Evolutionary conservation across 1,140 invertebrate species (phyloP), one percentile per base, ranked within the genome.

Genomic region (Platyscapa corneri): DNA sequence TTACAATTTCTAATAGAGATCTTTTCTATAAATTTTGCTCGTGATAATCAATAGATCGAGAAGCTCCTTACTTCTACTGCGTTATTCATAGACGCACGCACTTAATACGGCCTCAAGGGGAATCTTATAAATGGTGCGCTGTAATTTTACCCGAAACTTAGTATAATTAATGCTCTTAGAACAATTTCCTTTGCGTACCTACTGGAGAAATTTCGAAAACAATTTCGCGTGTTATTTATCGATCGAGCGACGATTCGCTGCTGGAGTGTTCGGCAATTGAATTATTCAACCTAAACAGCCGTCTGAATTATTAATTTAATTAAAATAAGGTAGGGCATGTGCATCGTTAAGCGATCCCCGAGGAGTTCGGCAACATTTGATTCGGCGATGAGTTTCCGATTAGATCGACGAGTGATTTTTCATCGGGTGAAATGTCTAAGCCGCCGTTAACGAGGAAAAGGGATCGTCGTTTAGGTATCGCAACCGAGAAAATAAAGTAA

Each of bases 141-240:
- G 30, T 32, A 32, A 49, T 56, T 77, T 77, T 77, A 32, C 16
- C 46, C 46, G 32, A 77, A 77, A 77, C 32, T 53, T 56, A 77
- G 49, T 3, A 20, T 72, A 72, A 72, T 39, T 39, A 49, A 32
- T 56, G 7, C 3, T 32, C 3, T 32, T 34, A 32, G 3, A 77
- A 77, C 34, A 53, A 53, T 53, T 77, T 18, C 32, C 30, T 46
- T 77, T 5, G 2, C 7, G 16, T 46, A 72, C 20, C 39, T 27
- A 74, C 18, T 74, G 3, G 0, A 27, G 27, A 42, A 42, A 42
- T 74, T 37, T 74, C 18, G 67, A 37, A 70, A n/a, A 0, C 20
- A 37, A 37, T 23, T 37, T 30, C 20, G 20, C 3, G 0, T 70
- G 30, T 16, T 23, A 20, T 70, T 70, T 5, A 30, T 1, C 8